Conservation (phyloP, 2,888 invertebrate species). For the Troglohyphantes excavatus region DNA sequence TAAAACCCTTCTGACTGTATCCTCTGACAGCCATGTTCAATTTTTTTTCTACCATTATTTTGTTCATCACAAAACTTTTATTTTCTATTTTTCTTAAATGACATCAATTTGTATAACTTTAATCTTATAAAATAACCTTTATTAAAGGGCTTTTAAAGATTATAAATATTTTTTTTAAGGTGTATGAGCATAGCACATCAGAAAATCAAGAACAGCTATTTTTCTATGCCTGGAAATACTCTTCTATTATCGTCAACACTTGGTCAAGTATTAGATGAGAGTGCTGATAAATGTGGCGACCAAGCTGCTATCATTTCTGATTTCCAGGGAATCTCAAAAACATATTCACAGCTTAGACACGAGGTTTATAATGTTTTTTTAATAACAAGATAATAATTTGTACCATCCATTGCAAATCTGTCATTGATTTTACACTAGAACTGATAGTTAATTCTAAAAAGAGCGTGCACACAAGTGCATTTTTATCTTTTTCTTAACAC, state of each 20-base stretch:
- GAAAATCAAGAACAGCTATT: conserved; percentile 60
- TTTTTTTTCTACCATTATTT: not conserved
- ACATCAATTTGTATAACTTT: too few relatives aligned
- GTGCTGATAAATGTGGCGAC: conserved; percentile 54
- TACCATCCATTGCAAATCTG: too few relatives aligned
- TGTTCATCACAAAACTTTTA: not conserved
- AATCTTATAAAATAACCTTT: too few relatives aligned
- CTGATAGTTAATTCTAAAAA: too few relatives aligned
- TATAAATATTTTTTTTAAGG: too few relatives aligned
- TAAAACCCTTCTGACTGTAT: too few relatives aligned
- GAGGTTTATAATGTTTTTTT: conserved; percentile 51
- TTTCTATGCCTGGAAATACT: conserved; percentile 24
- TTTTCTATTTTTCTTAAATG: not conserved
- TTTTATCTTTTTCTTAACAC: too few relatives aligned
- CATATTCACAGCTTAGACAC: conserved; percentile 43
- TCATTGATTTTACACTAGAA: too few relatives aligned
- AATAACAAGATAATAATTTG: too few relatives aligned
- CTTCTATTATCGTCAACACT: not conserved
- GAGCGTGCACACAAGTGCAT: too few relatives aligned
- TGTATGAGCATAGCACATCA: conserved; percentile 1
- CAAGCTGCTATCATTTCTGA: conserved; percentile 43
- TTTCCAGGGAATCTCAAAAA: conserved; percentile 55
- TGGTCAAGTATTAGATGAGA: conserved; percentile 47
- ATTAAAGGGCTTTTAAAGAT: too few relatives aligned
- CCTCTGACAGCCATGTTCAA: too few relatives aligned